Evolutionary conservation across 2,888 invertebrate genomes (phyloP), one percentile per base, ranked within the genome.

Genomic region (Ectropis crepuscularia): DNA sequence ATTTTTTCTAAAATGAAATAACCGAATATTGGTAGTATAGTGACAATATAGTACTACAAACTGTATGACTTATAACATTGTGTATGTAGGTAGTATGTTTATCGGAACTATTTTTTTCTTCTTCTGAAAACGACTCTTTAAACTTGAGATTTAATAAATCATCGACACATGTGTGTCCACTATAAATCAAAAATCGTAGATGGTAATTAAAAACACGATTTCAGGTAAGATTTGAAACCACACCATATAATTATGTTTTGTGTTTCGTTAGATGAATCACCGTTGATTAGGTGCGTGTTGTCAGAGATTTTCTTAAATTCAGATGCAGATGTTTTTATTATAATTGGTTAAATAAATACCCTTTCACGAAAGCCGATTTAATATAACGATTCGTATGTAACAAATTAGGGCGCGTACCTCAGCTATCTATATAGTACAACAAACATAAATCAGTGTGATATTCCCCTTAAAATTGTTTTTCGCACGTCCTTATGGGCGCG

Each of bases 201-300:
- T 75, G 83, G 82, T 92, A 92, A 92, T 92, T 92, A 92, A 92
- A 91, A 88, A 77, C 81, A 86, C 80, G 83, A 86, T 86, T 86
- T 85, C 83, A 82, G 87, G 85, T 86, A 87, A 88, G 84, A 84
- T 89, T 87, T 85, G 79, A 82, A 83, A 85, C 80, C 81, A 83
- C 73, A 71, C 81, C 83, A 75, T 92, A 88, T 92, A 90, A 92
- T 92, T 92, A 92, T 89, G 89, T 90, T 86, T 86, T 79, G 77
- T 82, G 77, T 90, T 89, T 88, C 82, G 81, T 88, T 86, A 90
- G 90, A 91, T 89, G 91, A 89, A 91, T 90, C 89, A 87, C 86
- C 84, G 87, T 86, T 89, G 89, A 90, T 91, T 90, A 88, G 86
- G 81, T 80, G 81, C 72, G 81, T 76, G 78, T 75, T 76, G 80